Evolutionary conservation across 2,113 vertebrate genomes (phyloP), one percentile per base, ranked within the genome.

Genomic region (Tapirus terrestris): DNA sequence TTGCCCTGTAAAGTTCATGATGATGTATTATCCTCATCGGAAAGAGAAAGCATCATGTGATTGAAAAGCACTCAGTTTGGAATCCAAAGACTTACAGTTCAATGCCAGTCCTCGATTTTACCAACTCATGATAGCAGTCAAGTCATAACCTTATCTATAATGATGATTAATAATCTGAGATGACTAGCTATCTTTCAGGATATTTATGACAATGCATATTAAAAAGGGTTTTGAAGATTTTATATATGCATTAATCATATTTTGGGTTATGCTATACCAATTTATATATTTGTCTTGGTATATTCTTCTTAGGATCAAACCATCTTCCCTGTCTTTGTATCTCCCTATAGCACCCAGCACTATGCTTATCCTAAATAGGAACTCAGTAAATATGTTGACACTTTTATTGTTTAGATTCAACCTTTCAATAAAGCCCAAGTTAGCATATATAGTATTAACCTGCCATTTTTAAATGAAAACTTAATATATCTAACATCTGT

Each of bases 221-320:
- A 36, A 73, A 94, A 83, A 43, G 2, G 3, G 76, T 85, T 79
- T 83, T 77, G 12, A 85, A 98, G 16, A 77, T 53, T 75, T 96
- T 77, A 72, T 51, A 73, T 53, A 39, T 6, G 81, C 4, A 53
- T 75, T 65, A 79, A 58, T 45, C 1, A 3, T 80, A 56, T 72
- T 72, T 73, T 2, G 68, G 33, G 36, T 76, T 58, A 81, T 36
- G 11, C 14, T 36, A 8, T 39, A 58, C 8, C 33, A 53, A 65
- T 33, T 36, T 85, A 92, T 7, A 23, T 48, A 60, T 67, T 31
- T 75, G 12, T 70, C 13, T 93, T 39, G 58, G 31, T 56, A 39
- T 75, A 36, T 39, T 61, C 20, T 65, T 56, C 63, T 88, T 8
- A 58, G 11, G 14, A 48, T 36, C 20, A 67, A 77, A 80, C 12